Evolutionary conservation across 2,888 invertebrate species (phyloP).

Genomic region (Sclerodermus sp.): DNA sequence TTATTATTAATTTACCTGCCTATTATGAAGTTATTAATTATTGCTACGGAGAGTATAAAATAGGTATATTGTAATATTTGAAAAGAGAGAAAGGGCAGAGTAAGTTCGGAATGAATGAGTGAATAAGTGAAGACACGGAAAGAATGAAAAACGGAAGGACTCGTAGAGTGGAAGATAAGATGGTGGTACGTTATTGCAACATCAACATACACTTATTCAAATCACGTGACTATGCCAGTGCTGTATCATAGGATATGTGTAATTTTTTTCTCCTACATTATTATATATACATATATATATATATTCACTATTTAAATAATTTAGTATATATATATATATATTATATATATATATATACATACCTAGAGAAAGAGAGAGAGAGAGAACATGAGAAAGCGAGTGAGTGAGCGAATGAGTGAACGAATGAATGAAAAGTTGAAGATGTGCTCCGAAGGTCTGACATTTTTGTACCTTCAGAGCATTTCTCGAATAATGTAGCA

Average conservation of each 20-base stretch:
- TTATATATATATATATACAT: background rate
- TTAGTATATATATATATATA: no score
- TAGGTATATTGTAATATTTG: conserved; percentile 44
- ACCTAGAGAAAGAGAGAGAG: background rate
- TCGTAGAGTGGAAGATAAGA: background rate
- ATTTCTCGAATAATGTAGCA: no score
- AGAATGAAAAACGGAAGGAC: no score
- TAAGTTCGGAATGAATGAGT: no score
- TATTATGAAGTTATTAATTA: conserved; percentile 45
- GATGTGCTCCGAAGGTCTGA: no score
- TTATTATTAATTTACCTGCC: conserved; percentile 44
- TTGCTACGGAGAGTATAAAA: conserved; percentile 15
- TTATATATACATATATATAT: no score
- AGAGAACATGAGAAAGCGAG: background rate
- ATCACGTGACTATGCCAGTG: conserved; percentile 46
- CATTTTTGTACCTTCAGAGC: no score
- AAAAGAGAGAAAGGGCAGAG: conserved; percentile 22
- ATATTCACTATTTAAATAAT: conserved; percentile 37
- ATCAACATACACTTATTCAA: background rate
- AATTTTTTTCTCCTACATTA: conserved; percentile 33
- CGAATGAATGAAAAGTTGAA: background rate
- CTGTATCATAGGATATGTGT: conserved; percentile 51
- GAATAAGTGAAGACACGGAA: no score
- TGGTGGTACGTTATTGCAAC: conserved; percentile 9
- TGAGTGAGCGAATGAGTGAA: background rate